These are phyloP conservation scores for Lasiurus cinereus DNA, from an alignment of 2,113 vertebrate species.

Conservation along the genomic window DNA sequence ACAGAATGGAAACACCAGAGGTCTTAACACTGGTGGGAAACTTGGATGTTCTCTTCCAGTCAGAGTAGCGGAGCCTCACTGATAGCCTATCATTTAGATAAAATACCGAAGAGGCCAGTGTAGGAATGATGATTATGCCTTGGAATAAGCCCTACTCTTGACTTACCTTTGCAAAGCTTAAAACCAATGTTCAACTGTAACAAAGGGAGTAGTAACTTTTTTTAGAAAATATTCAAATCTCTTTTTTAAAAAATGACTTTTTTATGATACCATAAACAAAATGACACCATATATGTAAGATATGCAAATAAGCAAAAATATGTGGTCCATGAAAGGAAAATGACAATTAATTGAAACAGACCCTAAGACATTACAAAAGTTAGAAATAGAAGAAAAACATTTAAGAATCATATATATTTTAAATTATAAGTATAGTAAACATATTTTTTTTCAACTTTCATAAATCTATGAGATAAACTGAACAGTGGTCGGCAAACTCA, in stretches of 20 bases:
- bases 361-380: neutral
- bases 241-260: neutral
- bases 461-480: neutral
- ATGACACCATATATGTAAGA: neutral
- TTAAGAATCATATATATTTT: neutral
- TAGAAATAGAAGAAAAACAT: neutral
- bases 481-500: too few species aligned
- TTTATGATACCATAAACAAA: neutral
- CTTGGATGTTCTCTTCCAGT: neutral
- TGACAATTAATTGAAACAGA: neutral
- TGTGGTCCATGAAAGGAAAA: neutral
- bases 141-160: neutral
- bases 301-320: neutral
- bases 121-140: neutral
- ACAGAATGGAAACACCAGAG: neutral
- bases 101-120: neutral
- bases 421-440: neutral
- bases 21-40: neutral
- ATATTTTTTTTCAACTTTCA: neutral
- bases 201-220: neutral
- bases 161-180: neutral
- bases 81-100: neutral
- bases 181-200: neutral
- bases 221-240: neutral
- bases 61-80: neutral